Percentiles rank a stretch among this genome's conserved stretches.
These are phyloP conservation scores for Euphonia xanthogaster DNA, from an alignment of 2,797 vertebrate species.

Conservation along the genomic window DNA sequence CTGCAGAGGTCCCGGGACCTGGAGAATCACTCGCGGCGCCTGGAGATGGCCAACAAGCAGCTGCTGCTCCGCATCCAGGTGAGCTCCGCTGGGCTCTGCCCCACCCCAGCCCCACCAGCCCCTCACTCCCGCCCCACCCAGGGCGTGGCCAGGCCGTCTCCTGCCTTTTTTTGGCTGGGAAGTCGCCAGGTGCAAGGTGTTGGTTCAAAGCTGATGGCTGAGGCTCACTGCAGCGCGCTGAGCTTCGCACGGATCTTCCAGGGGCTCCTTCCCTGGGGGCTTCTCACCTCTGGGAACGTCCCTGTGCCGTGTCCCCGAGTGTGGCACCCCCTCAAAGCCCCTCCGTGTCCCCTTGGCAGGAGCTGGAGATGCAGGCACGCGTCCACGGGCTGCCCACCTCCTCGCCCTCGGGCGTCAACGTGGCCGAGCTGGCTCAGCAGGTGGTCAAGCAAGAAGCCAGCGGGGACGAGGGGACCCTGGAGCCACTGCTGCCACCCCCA, in stretches of 20 bases:
- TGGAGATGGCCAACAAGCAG: slow-evolving; percentile 96
- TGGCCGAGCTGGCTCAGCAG: slow-evolving; percentile 80
- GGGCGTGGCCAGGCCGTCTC: rapidly evolving
- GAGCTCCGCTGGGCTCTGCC: not conserved
- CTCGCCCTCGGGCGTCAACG: slow-evolving; percentile 86
- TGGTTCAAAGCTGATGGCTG: not conserved
- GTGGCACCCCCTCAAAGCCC: not conserved
- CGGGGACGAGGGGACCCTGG: slow-evolving; percentile 78
- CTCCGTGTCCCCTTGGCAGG: slow-evolving; percentile 73
- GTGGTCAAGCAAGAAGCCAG: slow-evolving; percentile 89
- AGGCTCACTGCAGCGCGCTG: not conserved
- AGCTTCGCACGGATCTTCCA: not conserved
- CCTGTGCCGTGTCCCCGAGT: rapidly evolving
- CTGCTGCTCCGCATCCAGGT: slow-evolving; percentile 96
- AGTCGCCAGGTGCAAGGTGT: not conserved
- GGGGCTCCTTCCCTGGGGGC: not conserved
- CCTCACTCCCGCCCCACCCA: rapidly evolving
- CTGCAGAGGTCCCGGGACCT: slow-evolving; percentile 90
- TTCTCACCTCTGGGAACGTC: rapidly evolving
- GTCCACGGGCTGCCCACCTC: slow-evolving; percentile 87
- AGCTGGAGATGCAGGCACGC: slow-evolving; percentile 95
- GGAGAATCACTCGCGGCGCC: slow-evolving; percentile 92
- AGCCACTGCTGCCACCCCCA: slow-evolving; percentile 66
- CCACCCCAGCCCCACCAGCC: not conserved
- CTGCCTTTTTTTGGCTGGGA: not conserved